Conservation (phyloP, 2,113 vertebrate species). For the Corythoichthys intestinalis region DNA sequence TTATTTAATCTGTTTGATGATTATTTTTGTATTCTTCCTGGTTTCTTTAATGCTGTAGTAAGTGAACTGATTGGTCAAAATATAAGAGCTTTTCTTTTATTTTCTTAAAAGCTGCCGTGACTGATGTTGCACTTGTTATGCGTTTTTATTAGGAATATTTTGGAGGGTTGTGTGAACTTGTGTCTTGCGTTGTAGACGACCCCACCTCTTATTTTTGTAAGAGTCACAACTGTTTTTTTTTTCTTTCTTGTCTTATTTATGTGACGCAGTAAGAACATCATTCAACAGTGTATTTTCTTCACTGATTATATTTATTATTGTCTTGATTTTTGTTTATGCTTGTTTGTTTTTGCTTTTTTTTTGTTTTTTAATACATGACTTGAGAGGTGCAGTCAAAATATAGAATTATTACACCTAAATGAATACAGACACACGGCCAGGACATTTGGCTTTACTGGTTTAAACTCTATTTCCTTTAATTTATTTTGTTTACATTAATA, state of each 20-base stretch:
- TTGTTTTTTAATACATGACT: conserved; percentile 40
- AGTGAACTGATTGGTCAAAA: conserved; percentile 45
- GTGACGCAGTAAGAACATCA: conserved; percentile 54
- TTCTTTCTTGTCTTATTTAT: conserved; percentile 50
- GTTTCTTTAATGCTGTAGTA: conserved; percentile 63
- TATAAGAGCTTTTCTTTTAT: conserved; percentile 35
- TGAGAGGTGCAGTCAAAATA: conserved; percentile 30
- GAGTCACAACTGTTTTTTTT: conserved; percentile 57
- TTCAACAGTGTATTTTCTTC: conserved; percentile 68
- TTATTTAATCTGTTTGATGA: background rate
- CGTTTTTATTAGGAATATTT: conserved; percentile 35
- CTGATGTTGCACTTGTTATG: conserved; percentile 71
- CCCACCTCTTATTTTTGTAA: conserved; percentile 43
- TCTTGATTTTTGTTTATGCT: conserved; percentile 34
- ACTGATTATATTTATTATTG: conserved; percentile 67
- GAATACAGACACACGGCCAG: conserved; percentile 6
- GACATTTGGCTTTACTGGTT: conserved; percentile 14
- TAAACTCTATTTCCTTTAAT: conserved; percentile 1
- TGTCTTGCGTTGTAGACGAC: conserved; percentile 46
- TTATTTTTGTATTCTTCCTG: conserved; percentile 24
- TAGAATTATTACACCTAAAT: background rate
- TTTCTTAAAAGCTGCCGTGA: conserved; percentile 59
- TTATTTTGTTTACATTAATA: conserved; percentile 13
- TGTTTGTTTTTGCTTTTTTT: conserved; percentile 36
- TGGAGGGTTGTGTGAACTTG: background rate